A percentile compares a stretch with the other conserved stretches of the same genome.
These are phyloP conservation scores for Drosophila littoralis DNA, from an alignment of 1,140 invertebrate species.

Conservation along the genomic window DNA sequence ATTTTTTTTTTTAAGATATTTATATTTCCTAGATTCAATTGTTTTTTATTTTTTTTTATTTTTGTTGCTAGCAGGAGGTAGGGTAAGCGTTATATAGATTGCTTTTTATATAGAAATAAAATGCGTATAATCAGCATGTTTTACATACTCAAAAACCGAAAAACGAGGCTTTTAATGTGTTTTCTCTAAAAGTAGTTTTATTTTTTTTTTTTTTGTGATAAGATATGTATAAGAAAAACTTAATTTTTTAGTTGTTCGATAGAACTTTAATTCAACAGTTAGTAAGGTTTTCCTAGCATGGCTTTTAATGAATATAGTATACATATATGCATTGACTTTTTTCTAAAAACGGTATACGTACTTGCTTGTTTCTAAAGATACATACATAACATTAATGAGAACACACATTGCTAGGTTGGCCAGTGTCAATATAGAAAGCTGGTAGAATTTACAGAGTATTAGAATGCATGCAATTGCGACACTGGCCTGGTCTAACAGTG, in stretches of 20 bases:
- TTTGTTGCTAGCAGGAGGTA: constrained; percentile 52
- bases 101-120: constrained; percentile 45
- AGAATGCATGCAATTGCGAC: not conserved
- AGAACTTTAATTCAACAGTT: constrained; percentile 7
- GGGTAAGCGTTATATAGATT: constrained; percentile 63
- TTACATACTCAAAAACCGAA: constrained; percentile 28
- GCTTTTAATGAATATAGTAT: constrained; percentile 2
- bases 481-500: not conserved
- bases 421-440: not conserved
- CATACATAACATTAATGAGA: not conserved
- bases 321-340: constrained; percentile 47
- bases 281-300: constrained; percentile 26
- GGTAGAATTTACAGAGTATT: not conserved
- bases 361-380: constrained; percentile 29
- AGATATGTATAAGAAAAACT: constrained; percentile 37
- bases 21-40: constrained; percentile 42
- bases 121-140: constrained; percentile 44
- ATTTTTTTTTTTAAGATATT: constrained; percentile 8
- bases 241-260: constrained; percentile 1
- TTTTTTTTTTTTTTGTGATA: not conserved
- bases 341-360: constrained; percentile 33
- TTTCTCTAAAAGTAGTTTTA: constrained; percentile 4
- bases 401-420: constrained; percentile 3
- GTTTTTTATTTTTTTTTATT: constrained; percentile 25
- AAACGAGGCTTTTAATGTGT: constrained; percentile 23